A percentile compares a stretch with the other conserved stretches of the same genome.
Conservation (phyloP, 2,888 invertebrate species). For the Orchesellides sinensis region DNA sequence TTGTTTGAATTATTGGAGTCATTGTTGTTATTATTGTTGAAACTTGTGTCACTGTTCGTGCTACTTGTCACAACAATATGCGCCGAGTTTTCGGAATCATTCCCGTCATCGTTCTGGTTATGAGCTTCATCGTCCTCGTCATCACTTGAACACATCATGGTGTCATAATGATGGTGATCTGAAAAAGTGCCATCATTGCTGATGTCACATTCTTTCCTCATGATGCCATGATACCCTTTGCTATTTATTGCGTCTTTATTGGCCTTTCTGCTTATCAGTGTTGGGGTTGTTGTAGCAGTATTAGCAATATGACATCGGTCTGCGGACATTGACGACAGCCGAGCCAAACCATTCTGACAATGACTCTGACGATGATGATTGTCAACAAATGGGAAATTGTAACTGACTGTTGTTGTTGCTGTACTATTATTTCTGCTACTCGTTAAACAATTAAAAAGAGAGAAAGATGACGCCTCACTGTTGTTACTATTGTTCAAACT, state of each 20-base stretch:
- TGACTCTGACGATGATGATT: not conserved
- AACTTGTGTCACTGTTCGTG: not conserved
- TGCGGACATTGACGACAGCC: not conserved
- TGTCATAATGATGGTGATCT: too few relatives aligned
- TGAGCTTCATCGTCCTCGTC: constrained; percentile 20
- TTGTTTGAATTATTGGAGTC: not conserved
- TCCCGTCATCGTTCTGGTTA: too few relatives aligned
- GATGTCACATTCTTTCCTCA: too few relatives aligned
- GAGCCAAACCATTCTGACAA: too few relatives aligned
- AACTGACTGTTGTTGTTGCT: too few relatives aligned
- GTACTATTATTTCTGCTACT: not conserved
- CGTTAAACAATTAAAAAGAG: not conserved
- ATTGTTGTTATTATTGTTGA: not conserved
- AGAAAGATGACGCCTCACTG: not conserved
- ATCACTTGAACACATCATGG: constrained; percentile 3
- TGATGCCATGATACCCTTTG: too few relatives aligned
- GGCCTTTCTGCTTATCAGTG: too few relatives aligned
- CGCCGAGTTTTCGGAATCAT: constrained; percentile 40
- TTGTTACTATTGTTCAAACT: too few relatives aligned
- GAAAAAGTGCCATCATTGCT: too few relatives aligned
- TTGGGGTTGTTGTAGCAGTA: too few relatives aligned
- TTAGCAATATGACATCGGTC: too few relatives aligned
- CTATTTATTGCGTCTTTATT: too few relatives aligned
- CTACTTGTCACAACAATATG: constrained; percentile 38
- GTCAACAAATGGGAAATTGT: not conserved